Conservation (phyloP, 2,888 invertebrate genomes). For the Dascillus cervinus region DNA sequence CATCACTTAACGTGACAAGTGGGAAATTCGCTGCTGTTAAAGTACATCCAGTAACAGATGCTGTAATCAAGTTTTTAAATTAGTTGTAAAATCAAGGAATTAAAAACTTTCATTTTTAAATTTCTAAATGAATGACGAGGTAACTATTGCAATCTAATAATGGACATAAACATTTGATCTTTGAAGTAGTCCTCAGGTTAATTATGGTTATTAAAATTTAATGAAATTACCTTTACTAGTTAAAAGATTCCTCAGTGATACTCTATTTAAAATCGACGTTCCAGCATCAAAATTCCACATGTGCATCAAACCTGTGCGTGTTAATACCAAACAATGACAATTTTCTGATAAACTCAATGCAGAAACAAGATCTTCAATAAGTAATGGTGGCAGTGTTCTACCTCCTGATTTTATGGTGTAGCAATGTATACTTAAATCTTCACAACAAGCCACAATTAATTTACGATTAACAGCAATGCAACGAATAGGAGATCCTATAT, state of each 20-base stretch:
- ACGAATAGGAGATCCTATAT: constrained; percentile 53
- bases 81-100: constrained; percentile 2
- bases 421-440: constrained; percentile 59
- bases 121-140: too few species aligned
- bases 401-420: constrained; percentile 48
- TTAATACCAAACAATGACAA: constrained; percentile 47
- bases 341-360: constrained; percentile 47
- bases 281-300: constrained; percentile 56
- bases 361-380: constrained; percentile 52
- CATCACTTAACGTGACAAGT: constrained; percentile 75
- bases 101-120: constrained; percentile 3
- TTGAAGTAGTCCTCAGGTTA: too few species aligned
- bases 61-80: constrained; percentile 35
- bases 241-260: constrained; percentile 55
- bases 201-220: too few species aligned
- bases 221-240: constrained; percentile 49
- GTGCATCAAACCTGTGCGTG: constrained; percentile 46
- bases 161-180: too few species aligned
- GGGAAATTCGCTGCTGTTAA: constrained; percentile 62
- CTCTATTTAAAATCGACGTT: constrained; percentile 46
- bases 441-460: constrained; percentile 56
- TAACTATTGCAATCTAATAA: too few species aligned
- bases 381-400: constrained; percentile 47
- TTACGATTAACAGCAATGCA: constrained; percentile 54
- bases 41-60: constrained; percentile 51